These are phyloP conservation scores for Trematomus bernacchii DNA, from an alignment of 2,797 vertebrate genomes.

Conservation along the genomic window DNA sequence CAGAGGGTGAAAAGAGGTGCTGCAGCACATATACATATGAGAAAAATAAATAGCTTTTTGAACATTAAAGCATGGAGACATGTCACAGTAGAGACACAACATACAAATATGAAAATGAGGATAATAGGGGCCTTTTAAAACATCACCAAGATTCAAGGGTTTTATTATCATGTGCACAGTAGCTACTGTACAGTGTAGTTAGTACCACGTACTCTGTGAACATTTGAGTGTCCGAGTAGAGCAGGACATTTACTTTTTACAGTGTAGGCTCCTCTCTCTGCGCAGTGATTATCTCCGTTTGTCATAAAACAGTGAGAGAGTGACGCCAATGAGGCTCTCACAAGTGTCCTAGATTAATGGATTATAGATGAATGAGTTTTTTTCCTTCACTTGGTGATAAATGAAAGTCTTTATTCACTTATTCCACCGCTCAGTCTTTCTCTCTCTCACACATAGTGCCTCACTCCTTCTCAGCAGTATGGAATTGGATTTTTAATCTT, in stretches of 20 bases:
- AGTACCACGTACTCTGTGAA: not conserved
- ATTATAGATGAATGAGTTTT: constrained; percentile 69
- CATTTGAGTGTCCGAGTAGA: not conserved
- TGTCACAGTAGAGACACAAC: too few relatives aligned
- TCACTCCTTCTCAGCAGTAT: constrained; percentile 35
- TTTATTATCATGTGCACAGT: too few relatives aligned
- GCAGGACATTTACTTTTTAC: constrained; percentile 34
- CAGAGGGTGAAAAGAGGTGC: too few relatives aligned
- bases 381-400: constrained; percentile 55
- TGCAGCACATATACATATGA: too few relatives aligned
- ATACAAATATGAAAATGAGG: too few relatives aligned
- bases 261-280: constrained; percentile 40
- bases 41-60: too few relatives aligned
- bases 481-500: constrained; percentile 71
- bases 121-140: too few relatives aligned
- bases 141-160: too few relatives aligned
- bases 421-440: constrained; percentile 29
- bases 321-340: constrained; percentile 45
- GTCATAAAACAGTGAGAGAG: constrained; percentile 70
- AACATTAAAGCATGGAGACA: too few relatives aligned
- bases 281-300: constrained; percentile 75
- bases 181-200: too few relatives aligned
- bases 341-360: constrained; percentile 79
- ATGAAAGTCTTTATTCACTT: constrained; percentile 68
- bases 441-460: constrained; percentile 10